Evolutionary conservation across 2,113 vertebrate genomes (phyloP).

Genomic region (Neopipo cinnamomea): DNA sequence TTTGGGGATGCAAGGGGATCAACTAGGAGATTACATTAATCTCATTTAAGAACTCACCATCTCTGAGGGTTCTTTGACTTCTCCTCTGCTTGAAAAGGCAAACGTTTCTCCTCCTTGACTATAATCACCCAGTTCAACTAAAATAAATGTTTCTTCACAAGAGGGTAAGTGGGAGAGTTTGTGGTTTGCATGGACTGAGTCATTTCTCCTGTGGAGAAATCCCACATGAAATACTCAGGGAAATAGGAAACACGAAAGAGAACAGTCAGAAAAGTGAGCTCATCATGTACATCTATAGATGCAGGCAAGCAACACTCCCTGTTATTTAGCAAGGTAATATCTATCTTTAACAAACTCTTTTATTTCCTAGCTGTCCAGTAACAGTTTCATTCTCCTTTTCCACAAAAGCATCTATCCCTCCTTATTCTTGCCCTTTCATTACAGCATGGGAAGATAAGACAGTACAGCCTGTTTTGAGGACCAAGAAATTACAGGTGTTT

Average conservation of each 20-base stretch:
- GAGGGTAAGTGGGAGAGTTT: conserved; percentile 16
- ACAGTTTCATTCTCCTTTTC: background rate
- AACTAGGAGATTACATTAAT: background rate
- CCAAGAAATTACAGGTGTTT: background rate
- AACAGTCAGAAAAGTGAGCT: background rate
- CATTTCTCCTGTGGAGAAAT: background rate
- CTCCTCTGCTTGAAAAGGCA: conserved; percentile 9
- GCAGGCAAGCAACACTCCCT: background rate
- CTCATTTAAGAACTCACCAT: background rate
- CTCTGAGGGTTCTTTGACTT: background rate
- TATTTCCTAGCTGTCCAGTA: background rate
- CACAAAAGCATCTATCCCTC: background rate
- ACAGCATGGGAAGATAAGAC: background rate
- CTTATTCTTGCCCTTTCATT: background rate
- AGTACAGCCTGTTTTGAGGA: background rate
- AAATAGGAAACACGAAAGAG: background rate
- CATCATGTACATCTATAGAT: background rate
- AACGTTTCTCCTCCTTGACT: background rate
- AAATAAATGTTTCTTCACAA: conserved; percentile 2
- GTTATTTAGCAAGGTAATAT: background rate
- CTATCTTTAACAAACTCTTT: background rate
- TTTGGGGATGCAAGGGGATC: background rate
- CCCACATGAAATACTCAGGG: conserved; percentile 13
- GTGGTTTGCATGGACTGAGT: conserved; percentile 18
- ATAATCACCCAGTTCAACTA: background rate